Evolutionary conservation across 2,797 vertebrate species (phyloP).

Genomic region (Enteromius unitaeniatus): DNA sequence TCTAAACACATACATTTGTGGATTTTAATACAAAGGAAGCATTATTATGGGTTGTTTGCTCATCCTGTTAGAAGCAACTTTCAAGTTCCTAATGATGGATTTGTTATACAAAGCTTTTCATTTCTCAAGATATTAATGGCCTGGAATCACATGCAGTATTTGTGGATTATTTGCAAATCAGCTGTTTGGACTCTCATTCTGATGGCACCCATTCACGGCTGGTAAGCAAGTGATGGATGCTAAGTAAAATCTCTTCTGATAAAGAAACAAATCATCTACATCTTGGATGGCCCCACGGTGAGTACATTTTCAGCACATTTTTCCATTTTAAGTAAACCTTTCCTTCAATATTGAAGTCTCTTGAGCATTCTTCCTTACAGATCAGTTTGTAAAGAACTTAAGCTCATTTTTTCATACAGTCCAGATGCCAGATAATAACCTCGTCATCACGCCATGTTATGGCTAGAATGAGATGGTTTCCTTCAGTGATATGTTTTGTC

Average conservation of each 20-base stretch:
- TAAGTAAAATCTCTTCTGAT: not conserved
- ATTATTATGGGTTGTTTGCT: not conserved
- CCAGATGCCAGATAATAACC: not conserved
- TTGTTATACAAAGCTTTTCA: not conserved
- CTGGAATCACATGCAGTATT: not conserved
- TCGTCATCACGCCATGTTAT: not conserved
- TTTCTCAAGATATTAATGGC: not conserved
- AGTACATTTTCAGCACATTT: not conserved
- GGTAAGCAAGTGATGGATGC: not conserved
- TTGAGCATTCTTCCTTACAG: not conserved
- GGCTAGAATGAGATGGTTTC: slow-evolving; percentile 10
- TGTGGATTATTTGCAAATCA: not conserved
- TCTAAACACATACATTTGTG: not conserved
- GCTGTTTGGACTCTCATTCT: not conserved
- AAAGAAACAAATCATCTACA: not conserved
- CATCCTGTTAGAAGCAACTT: not conserved
- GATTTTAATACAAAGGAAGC: not conserved
- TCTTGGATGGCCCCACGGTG: not conserved
- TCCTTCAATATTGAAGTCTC: not conserved
- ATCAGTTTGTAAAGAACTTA: not conserved
- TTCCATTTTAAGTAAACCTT: not conserved
- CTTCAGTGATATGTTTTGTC: not conserved
- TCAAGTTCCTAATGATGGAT: not conserved
- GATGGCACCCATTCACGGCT: not conserved
- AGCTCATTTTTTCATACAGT: not conserved